Conservation (phyloP, 2,797 vertebrate genomes). For the Austrolebias charrua region DNA sequence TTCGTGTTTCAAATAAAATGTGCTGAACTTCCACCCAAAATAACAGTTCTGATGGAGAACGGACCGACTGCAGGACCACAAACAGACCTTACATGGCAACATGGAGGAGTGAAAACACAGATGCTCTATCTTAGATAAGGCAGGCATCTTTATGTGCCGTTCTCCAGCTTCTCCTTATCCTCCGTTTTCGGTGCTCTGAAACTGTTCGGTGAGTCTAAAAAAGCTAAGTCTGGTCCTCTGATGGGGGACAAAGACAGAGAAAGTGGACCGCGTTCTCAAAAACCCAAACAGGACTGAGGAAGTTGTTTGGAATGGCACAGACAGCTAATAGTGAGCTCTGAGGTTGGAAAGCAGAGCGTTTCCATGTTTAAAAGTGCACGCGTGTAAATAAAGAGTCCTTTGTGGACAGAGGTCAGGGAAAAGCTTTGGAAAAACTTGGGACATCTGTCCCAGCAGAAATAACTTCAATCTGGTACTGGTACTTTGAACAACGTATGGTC, state of each 20-base stretch:
- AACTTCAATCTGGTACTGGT: not conserved
- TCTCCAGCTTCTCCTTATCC: constrained; percentile 34
- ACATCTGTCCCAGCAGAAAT: not conserved
- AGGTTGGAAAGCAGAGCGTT: constrained; percentile 10
- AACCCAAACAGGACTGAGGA: constrained; percentile 15
- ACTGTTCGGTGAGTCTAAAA: constrained; percentile 59
- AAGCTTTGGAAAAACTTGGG: constrained; percentile 6
- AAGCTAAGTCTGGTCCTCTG: no score
- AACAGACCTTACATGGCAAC: constrained; percentile 6
- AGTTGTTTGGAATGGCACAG: constrained; percentile 58
- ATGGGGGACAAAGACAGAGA: not conserved
- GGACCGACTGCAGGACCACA: not conserved
- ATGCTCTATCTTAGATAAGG: not conserved
- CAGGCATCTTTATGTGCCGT: constrained; percentile 20
- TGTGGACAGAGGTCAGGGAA: not conserved
- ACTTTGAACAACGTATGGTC: not conserved
- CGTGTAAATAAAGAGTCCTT: constrained; percentile 5
- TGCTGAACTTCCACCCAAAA: not conserved
- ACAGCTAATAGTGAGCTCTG: constrained; percentile 36
- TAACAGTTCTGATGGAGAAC: constrained; percentile 6
- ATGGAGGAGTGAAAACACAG: not conserved
- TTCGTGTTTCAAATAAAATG: not conserved
- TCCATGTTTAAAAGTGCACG: not conserved
- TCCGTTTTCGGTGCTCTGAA: constrained; percentile 49
- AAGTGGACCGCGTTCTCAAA: constrained; percentile 4